Percentiles rank a stretch among this genome's conserved stretches.
phyloP scores from a whole-genome alignment of 2,113 vertebrate species.

The Pseudorhombus dupliciocellatus region DNA sequence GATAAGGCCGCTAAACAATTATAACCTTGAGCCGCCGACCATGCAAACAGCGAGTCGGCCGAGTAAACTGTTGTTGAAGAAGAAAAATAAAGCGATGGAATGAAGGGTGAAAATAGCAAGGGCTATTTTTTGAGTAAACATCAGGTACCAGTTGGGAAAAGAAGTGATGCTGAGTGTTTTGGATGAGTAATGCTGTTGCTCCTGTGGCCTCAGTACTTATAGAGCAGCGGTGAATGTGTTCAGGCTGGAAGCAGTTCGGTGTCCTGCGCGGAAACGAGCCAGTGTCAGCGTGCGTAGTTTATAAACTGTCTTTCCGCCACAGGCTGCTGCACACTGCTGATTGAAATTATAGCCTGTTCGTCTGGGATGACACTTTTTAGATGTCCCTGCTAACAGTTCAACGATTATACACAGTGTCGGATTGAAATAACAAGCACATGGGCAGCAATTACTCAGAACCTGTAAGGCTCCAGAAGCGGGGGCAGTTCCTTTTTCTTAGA shows the following conservation, averaged over 20 bases:
- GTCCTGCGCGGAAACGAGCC: conserved; percentile 44
- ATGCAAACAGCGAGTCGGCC: conserved; percentile 22
- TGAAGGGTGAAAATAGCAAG: conserved; percentile 3
- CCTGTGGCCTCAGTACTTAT: conserved; percentile 7
- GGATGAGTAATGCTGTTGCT: conserved; percentile 48
- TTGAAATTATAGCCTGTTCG: conserved; percentile 33
- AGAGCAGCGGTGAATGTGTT: conserved; percentile 28
- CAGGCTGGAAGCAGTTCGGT: conserved; percentile 22
- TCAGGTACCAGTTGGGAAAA: conserved; percentile 29
- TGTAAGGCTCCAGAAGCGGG: background rate
- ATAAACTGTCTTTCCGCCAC: conserved; percentile 27
- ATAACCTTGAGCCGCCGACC: conserved; percentile 32
- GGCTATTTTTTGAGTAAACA: conserved; percentile 46
- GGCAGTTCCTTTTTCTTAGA: background rate
- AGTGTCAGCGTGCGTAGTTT: conserved; percentile 22
- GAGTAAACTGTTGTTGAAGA: conserved; percentile 28
- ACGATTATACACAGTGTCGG: conserved; percentile 28
- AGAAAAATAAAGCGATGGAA: conserved; percentile 14
- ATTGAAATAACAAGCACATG: conserved; percentile 35
- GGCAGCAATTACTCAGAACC: conserved; percentile 15
- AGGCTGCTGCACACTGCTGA: conserved; percentile 11
- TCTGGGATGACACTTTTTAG: conserved; percentile 29
- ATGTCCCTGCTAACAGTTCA: conserved; percentile 31
- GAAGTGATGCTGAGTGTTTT: conserved; percentile 27
- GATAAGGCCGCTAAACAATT: conserved; percentile 40